Base-by-base conservation (phyloP, 2,888 invertebrate genomes). In the Neria commutata region DNA sequence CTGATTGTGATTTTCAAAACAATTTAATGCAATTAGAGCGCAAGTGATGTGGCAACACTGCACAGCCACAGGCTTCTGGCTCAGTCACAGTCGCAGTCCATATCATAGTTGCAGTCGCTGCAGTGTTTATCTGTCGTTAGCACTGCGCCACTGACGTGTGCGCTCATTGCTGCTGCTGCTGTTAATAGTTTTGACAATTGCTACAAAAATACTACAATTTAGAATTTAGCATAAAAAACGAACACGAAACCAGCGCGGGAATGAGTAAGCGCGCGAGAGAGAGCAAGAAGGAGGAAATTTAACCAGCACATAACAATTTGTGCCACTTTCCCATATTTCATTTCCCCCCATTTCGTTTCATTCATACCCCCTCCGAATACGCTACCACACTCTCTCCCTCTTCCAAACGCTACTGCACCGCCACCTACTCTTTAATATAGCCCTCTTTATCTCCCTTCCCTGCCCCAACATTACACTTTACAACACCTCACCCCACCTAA, bases 251-350 rank as follows among this genome's bases (percentile, higher is more conserved):
- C 51, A 48, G 58, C 49, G 5, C 55, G 49, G 5, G n/a, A 40
- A 14, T 16, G 34, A 21, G 45, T 48, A 33, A 33, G 33, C 16
- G 54, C 50, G 45, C 24, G 29, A 42, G 8, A 16, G 50, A 19
- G 59, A 51, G 49, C 62, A 57, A 56, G 48, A 33, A 56, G 62
- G 68, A 67, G 64, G 74, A 73, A 74, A 75, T 73, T 73, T 72
- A 73, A 73, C 72, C 75, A 71, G 73, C 71, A 72, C 71, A n/a
- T n/a, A n/a, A n/a, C n/a, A 73, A 72, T 72, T 75, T 73, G 75
- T 73, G 73, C 75, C 72, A 73, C 75, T 73, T 73, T 74, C 52
- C 65, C 70, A 67, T 71, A 68, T 72, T 50, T 37, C 62, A 57
- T 42, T 74, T 72, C 67, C 68, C 61, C 63, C 60, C 56, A 55